Evolutionary conservation across 2,888 invertebrate genomes (phyloP).

Genomic region (Temnothorax unifasciatus): DNA sequence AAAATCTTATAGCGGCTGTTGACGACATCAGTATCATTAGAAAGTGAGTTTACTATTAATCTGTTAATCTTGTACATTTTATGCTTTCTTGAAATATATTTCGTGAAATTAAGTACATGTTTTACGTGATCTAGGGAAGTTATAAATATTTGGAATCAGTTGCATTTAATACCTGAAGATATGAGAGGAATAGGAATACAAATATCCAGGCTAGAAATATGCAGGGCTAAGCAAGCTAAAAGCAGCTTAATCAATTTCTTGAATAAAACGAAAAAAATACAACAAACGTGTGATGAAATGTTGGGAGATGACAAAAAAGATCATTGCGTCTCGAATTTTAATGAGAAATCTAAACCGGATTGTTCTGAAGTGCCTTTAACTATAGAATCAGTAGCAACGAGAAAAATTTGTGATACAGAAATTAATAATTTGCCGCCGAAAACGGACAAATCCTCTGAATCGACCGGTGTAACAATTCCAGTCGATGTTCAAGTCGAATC

Average conservation of each 20-base stretch:
- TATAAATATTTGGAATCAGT: conserved; percentile 88
- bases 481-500: background rate
- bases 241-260: conserved; percentile 80
- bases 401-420: background rate
- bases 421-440: background rate
- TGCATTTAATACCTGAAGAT: conserved; percentile 90
- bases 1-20: conserved; percentile 89
- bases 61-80: background rate
- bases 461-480: background rate
- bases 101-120: background rate
- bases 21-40: conserved; percentile 89
- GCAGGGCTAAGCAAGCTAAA: conserved; percentile 75
- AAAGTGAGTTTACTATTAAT: conserved; percentile 81
- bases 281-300: conserved; percentile 1
- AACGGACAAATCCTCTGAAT: background rate
- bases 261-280: conserved; percentile 66
- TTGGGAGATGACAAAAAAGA: background rate
- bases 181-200: conserved; percentile 95
- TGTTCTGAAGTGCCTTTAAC: background rate
- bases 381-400: background rate
- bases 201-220: conserved; percentile 91
- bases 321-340: conserved; percentile 22
- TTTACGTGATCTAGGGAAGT: conserved; percentile 86
- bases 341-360: conserved; percentile 71
- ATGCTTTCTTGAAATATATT: background rate